Conservation (phyloP, 2,113 vertebrate species). For the Brachyistius frenatus region DNA sequence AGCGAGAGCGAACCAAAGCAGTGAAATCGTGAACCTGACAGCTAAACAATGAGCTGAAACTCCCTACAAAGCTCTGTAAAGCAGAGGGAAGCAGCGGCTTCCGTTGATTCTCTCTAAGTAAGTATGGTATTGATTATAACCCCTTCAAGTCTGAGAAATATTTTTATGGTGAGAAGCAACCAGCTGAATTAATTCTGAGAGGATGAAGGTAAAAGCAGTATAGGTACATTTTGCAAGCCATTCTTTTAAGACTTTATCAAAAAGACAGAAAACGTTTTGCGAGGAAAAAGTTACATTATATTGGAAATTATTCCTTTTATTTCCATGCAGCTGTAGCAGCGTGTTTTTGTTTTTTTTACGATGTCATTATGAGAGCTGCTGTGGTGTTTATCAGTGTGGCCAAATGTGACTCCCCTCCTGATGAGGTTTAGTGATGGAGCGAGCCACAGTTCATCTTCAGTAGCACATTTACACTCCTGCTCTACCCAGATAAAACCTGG, state of each 20-base stretch:
- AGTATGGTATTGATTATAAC: not conserved
- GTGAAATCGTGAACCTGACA: not conserved
- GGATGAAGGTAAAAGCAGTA: too few species aligned
- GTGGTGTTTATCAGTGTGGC: constrained; percentile 7
- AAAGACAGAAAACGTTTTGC: too few species aligned
- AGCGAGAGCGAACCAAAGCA: not conserved
- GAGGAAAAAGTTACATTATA: too few species aligned
- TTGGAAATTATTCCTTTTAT: not conserved
- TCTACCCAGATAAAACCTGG: constrained; percentile 31
- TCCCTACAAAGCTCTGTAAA: not conserved
- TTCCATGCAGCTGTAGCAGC: constrained; percentile 13
- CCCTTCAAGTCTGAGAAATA: not conserved
- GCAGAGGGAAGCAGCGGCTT: too few species aligned
- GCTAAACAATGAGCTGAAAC: not conserved
- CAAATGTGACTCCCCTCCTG: constrained; percentile 34
- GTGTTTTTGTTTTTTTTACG: not conserved
- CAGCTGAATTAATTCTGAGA: not conserved
- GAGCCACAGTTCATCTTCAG: constrained; percentile 37
- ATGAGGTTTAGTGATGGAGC: constrained; percentile 29
- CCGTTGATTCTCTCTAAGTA: not conserved
- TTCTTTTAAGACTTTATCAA: too few species aligned
- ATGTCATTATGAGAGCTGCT: not conserved
- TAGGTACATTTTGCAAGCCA: not conserved
- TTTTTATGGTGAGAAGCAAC: not conserved
- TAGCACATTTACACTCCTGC: constrained; percentile 32